Conservation (phyloP, 2,797 vertebrate species). For the Knipowitschia caucasica region DNA sequence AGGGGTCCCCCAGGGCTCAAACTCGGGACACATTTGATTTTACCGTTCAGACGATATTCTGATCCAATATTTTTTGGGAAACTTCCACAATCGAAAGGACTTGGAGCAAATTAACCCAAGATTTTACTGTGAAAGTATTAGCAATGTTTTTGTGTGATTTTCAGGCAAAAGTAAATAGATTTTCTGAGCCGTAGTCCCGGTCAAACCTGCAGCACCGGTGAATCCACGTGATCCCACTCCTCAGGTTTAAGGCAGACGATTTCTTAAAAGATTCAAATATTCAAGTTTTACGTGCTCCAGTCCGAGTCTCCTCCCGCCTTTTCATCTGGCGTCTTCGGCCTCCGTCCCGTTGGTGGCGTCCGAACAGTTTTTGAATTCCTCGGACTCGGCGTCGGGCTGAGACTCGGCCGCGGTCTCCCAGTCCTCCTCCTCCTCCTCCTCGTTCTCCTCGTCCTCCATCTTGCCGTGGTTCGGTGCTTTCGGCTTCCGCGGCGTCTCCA, state of each 20-base stretch:
- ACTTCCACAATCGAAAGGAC: too few species aligned
- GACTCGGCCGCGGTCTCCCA: constrained; percentile 66
- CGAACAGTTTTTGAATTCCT: constrained; percentile 8
- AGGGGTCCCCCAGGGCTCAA: too few species aligned
- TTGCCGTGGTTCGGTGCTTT: constrained; percentile 8
- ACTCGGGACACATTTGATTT: too few species aligned
- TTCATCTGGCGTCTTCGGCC: background rate
- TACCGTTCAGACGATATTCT: too few species aligned
- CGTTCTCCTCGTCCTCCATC: constrained; percentile 30
- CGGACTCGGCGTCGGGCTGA: constrained; percentile 45
- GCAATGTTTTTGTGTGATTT: too few species aligned
- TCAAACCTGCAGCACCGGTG: too few species aligned
- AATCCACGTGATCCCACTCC: background rate
- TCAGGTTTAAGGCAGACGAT: constrained; percentile 7
- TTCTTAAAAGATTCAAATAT: constrained; percentile 5
- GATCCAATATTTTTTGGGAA: too few species aligned
- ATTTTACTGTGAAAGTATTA: too few species aligned
- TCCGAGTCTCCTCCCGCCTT: background rate
- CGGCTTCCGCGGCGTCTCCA: constrained; percentile 55
- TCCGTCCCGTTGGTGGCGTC: background rate
- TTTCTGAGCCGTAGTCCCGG: too few species aligned
- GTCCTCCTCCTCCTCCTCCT: constrained; percentile 52
- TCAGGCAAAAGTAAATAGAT: too few species aligned
- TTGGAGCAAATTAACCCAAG: too few species aligned
- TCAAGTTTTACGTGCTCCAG: constrained; percentile 5